Percentiles rank a stretch among this genome's conserved stretches.
phyloP scores from a whole-genome alignment of 1,140 invertebrate genomes.

The Drosophila nigrodunni region DNA sequence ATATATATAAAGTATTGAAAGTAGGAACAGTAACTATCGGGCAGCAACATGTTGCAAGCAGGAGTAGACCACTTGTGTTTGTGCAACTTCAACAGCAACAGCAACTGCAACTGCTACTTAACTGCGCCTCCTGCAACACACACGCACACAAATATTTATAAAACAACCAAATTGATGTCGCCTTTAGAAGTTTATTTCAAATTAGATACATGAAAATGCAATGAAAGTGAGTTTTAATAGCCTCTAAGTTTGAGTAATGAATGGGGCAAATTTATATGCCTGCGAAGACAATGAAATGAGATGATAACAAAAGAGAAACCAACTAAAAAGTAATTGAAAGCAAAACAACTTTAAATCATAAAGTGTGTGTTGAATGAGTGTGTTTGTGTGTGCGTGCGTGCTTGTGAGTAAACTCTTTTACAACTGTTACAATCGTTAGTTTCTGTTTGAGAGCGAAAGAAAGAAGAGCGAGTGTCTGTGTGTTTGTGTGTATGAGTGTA shows the following conservation, averaged over 20 bases:
- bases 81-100: conserved; percentile 36
- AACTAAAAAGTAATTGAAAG: conserved; percentile 23
- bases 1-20: conserved; percentile 7
- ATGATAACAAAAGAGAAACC: conserved; percentile 4
- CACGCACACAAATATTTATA: conserved; percentile 51
- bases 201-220: conserved; percentile 14
- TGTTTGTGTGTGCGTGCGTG: conserved; percentile 17
- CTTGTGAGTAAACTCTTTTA: conserved; percentile 20
- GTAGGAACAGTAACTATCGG: conserved; percentile 28
- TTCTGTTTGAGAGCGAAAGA: background rate
- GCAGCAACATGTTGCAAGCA: conserved; percentile 25
- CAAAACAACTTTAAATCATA: conserved; percentile 23
- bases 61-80: conserved; percentile 23
- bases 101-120: conserved; percentile 46
- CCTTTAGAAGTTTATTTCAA: conserved; percentile 12
- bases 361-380: conserved; percentile 15
- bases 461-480: background rate
- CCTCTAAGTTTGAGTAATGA: conserved; percentile 39
- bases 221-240: conserved; percentile 39
- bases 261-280: conserved; percentile 16
- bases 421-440: conserved; percentile 29
- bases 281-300: conserved; percentile 3
- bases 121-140: conserved; percentile 66
- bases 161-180: conserved; percentile 13
- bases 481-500: background rate